Base-by-base conservation (phyloP, 2,113 vertebrate species). In the Oophaga pumilio region DNA sequence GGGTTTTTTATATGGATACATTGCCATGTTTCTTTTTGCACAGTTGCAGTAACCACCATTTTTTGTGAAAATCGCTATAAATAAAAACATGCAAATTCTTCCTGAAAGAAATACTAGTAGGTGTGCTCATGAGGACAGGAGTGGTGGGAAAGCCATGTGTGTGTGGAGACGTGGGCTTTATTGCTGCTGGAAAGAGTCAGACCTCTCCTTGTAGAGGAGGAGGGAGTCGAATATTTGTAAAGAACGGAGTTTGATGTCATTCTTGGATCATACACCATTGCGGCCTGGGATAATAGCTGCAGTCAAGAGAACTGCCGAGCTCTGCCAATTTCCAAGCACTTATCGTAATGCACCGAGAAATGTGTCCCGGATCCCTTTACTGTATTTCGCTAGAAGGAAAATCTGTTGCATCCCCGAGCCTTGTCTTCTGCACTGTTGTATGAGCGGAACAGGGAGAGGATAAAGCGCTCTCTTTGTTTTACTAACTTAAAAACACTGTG, bases 191-290 rank as follows among this genome's bases (percentile, higher is more conserved):
- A 33, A 84, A 26, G 49, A 71, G 24, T 71, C 11, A n/a, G 56
- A 53, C 66, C 68, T 33, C 52, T 85, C 52, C 68, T 43, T 20
- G 1, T 33, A 49, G 50, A 8, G 57, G 68, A 57, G 64, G 81
- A 69, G 62, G 81, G 81, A 18, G 81, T 69, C n/a, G 22, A 49
- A 50, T 43, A 74, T 20, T 43, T 76, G 69, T 14, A 20, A 28
- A n/a, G 71, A 22, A 74, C 57, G 68, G 26, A 60, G 53, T 60
- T 24, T 86, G 74, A 78, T 66, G 84, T 86, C 84, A 86, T 86
- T 64, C 57, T 76, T 86, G 84, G 84, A 86, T 66, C 49, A 17
- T 17, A 53, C 60, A n/a, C 59, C 14, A 24, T 18, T 4, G 73
- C 59, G 53, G 73, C 59, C 59, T 64, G 52, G 28, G 15, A 76